Conservation (phyloP, 1,140 invertebrate genomes). For the Oedothorax gibbosus region DNA sequence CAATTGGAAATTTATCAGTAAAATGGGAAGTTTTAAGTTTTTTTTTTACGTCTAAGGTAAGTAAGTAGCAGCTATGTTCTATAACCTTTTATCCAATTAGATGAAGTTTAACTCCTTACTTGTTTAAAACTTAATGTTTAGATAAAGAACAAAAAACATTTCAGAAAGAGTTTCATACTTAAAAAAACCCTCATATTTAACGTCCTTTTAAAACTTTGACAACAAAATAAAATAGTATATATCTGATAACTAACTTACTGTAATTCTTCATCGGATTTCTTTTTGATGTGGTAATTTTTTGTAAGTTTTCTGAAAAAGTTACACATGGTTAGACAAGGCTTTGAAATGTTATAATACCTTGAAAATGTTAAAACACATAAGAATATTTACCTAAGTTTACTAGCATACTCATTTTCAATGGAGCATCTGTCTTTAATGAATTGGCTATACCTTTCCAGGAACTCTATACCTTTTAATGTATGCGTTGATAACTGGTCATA, state of each 20-base stretch:
- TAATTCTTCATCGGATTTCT: slow-evolving; percentile 93
- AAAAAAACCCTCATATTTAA: too few relatives aligned
- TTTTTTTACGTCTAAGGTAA: too few relatives aligned
- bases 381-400: slow-evolving; percentile 78
- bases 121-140: too few relatives aligned
- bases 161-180: background rate
- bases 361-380: slow-evolving; percentile 6
- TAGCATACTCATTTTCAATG: slow-evolving; percentile 96
- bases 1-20: too few relatives aligned
- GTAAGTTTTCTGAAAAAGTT: slow-evolving; percentile 79
- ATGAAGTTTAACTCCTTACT: too few relatives aligned
- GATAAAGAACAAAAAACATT: background rate
- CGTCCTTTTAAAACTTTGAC: background rate
- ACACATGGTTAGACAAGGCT: background rate
- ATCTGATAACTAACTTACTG: slow-evolving; percentile 15
- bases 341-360: background rate
- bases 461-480: slow-evolving; percentile 97
- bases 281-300: slow-evolving; percentile 97
- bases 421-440: slow-evolving; percentile 93
- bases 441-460: slow-evolving; percentile 93
- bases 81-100: too few relatives aligned
- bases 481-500: slow-evolving; percentile 95
- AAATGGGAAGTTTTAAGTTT: too few relatives aligned
- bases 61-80: too few relatives aligned
- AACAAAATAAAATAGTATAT: background rate